Base-by-base conservation (phyloP, 2,797 vertebrate genomes). In the Platyrinchus mystaceus region DNA sequence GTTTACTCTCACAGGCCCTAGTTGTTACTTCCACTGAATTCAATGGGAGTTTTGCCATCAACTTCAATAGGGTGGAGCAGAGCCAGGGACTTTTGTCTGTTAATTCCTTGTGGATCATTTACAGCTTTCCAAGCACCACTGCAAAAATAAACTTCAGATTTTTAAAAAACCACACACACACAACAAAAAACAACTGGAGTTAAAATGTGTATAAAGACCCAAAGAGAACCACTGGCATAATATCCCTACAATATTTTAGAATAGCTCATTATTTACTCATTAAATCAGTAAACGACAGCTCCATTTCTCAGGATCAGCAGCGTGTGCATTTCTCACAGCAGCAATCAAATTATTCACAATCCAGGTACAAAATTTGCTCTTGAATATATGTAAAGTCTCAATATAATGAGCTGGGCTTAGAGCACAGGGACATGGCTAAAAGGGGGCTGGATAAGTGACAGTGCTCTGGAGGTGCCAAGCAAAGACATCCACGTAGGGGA, bases 91-190 rank as follows among this genome's bases (percentile, higher is more conserved):
- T 87, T 93, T 93, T 94, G 91, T 95, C 91, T 94, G 70, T 79
- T 95, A 95, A 96, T 95, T 96, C 95, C 83, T 77, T 89, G 95
- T 60, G 91, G 91, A 94, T 94, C 94, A 96, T 96, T 96, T 95
- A 90, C 95, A 96, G 94, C 95, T 91, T 94, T 95, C 87, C 87
- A 93, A 94, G 89, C 76, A 90, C 67, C 94, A 89, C 70, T 90
- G 91, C 86, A 96, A 97, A 97, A 96, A 96, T 95, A 94, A 96
- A 96, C 95, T 96, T 94, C 76, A 86, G 85, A 93, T 95, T 95
- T 95, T 64, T 27, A 37, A 96, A 96, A 96, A 95, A 84, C 85
- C 95, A 94, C 94, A 96, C 0, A 0, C 84, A 93, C 84, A 95
- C 76, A 93, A 47, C 94, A 96, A 79, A 85, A 92, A 84, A 16